Evolutionary conservation across 1,140 invertebrate species (phyloP).

Genomic region (Venturia canescens): DNA sequence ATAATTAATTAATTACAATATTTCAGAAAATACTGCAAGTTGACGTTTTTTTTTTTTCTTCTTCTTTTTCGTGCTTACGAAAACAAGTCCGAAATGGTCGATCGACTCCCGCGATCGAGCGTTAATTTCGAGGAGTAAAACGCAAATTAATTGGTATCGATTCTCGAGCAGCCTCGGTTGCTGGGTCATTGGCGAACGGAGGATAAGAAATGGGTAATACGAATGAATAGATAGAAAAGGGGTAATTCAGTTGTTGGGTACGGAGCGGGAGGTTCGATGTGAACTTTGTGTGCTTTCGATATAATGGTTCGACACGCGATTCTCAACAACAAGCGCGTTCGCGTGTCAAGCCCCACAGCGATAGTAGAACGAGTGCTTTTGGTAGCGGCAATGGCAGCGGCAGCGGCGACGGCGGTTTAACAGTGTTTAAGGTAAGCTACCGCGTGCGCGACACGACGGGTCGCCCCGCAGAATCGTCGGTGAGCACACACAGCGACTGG

Average conservation of each 20-base stretch:
- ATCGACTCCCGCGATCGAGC: background rate
- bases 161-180: background rate
- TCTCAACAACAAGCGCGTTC: slow-evolving; percentile 40
- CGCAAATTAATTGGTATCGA: slow-evolving; percentile 11
- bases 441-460: slow-evolving; percentile 24
- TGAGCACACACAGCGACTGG: slow-evolving; percentile 52
- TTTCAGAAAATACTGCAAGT: too few relatives aligned
- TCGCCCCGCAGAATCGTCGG: slow-evolving; percentile 45
- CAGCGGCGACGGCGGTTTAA: too few relatives aligned
- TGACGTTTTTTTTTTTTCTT: too few relatives aligned
- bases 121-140: slow-evolving; percentile 40
- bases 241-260: slow-evolving; percentile 43
- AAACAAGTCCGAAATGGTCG: too few relatives aligned
- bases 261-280: slow-evolving; percentile 60
- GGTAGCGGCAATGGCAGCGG: too few relatives aligned
- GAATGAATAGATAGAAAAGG: slow-evolving; percentile 25
- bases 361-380: slow-evolving; percentile 27
- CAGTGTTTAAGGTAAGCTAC: slow-evolving; percentile 51
- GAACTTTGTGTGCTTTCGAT: slow-evolving; percentile 29
- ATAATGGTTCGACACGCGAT: slow-evolving; percentile 73
- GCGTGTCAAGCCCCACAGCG: slow-evolving; percentile 43
- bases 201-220: slow-evolving; percentile 44
- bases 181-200: background rate
- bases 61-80: too few relatives aligned
- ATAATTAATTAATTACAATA: too few relatives aligned